A percentile compares a stretch with the other conserved stretches of the same genome.
Conservation (phyloP, 2,888 invertebrate genomes). For the Falcaria lacertinaria region DNA sequence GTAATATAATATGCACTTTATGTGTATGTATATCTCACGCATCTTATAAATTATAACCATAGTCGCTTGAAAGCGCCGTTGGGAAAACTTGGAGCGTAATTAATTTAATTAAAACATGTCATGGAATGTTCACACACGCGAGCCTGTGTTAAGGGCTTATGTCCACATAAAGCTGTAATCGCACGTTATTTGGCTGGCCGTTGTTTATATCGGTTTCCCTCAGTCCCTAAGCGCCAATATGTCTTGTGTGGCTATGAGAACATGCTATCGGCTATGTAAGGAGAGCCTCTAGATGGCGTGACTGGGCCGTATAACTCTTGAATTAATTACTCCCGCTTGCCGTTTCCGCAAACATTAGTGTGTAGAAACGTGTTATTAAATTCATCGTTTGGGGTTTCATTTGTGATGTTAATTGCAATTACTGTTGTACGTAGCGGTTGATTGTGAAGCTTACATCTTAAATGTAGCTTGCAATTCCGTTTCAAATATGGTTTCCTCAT, state of each 20-base stretch:
- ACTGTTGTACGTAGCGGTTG: conserved; percentile 1
- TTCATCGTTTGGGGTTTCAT: conserved; percentile 8
- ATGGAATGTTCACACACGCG: conserved; percentile 27
- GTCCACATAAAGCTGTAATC: conserved; percentile 7
- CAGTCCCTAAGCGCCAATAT: not conserved
- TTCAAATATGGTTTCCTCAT: too few species aligned
- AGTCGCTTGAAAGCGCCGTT: not conserved
- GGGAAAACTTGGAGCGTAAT: conserved; percentile 5
- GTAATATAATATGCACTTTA: too few species aligned
- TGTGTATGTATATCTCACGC: not conserved
- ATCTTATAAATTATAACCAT: conserved; percentile 2
- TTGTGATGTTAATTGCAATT: conserved; percentile 10
- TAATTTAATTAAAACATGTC: conserved; percentile 30
- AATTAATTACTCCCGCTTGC: conserved; percentile 41
- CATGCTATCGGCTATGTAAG: not conserved
- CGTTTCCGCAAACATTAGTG: conserved; percentile 18
- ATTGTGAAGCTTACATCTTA: not conserved
- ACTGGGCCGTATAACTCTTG: conserved; percentile 38
- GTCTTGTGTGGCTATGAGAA: not conserved
- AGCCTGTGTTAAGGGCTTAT: conserved; percentile 23
- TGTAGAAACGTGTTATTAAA: conserved; percentile 16
- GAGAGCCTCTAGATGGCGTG: conserved; percentile 27
- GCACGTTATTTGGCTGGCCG: not conserved
- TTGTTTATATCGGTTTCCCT: not conserved
- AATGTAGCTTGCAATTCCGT: not conserved